A percentile compares a stretch with the other conserved stretches of the same genome.
Conservation (phyloP, 1,140 invertebrate species). For the Akabosia matsudoensis region DNA sequence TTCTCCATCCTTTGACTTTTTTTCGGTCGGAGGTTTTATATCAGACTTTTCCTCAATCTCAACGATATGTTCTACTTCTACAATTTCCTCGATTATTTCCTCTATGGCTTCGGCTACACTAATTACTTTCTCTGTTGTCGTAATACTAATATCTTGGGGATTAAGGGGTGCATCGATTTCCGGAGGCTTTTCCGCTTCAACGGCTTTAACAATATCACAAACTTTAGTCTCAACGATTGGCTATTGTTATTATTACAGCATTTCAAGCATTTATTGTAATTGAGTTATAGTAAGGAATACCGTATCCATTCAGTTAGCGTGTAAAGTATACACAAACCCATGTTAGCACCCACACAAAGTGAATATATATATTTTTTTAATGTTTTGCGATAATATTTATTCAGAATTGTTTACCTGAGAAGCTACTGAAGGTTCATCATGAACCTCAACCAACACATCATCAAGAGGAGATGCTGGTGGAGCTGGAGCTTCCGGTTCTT, state of each 20-base stretch:
- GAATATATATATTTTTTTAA: neutral
- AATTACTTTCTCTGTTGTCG: too few relatives aligned
- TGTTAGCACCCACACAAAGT: neutral
- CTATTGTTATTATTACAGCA: neutral
- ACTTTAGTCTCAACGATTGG: neutral
- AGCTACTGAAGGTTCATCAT: conserved; percentile 30
- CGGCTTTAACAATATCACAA: neutral
- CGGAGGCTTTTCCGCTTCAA: too few relatives aligned
- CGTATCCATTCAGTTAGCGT: neutral
- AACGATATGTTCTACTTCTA: too few relatives aligned
- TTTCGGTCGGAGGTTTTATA: too few relatives aligned
- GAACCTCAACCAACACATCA: conserved; percentile 9
- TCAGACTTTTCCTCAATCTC: too few relatives aligned
- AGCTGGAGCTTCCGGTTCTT: neutral
- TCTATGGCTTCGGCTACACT: too few relatives aligned
- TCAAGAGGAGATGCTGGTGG: conserved; percentile 18
- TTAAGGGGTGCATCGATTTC: too few relatives aligned
- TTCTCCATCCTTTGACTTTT: too few relatives aligned
- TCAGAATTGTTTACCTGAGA: conserved; percentile 34
- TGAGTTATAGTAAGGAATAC: neutral
- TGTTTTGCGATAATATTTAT: neutral
- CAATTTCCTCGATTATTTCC: too few relatives aligned
- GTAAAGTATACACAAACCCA: neutral
- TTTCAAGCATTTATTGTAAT: neutral
- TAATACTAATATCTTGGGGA: too few relatives aligned